Evolutionary conservation across 2,888 invertebrate genomes (phyloP), one percentile per base, ranked within the genome.

Genomic region (Athalia cordata): DNA sequence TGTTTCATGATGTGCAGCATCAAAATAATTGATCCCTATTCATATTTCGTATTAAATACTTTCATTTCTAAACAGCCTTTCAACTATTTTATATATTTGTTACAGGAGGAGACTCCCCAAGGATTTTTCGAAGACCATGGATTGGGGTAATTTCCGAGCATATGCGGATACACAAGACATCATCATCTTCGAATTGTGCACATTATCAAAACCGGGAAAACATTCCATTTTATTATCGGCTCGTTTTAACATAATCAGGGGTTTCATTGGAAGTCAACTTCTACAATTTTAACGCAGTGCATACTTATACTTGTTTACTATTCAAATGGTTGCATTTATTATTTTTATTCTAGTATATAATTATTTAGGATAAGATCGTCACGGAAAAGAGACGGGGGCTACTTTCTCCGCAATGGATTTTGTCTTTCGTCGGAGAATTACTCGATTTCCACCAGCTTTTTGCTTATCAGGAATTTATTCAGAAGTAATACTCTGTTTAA

Each of bases 101-200:
- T 96, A 89, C 94, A 99, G 98, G 99, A 99, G 93, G 99, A 99
- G 93, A 99, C 99, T 78, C 99, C 99, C 77, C 99, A 99, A 92
- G 99, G 99, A 87, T 98, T 99, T 93, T 99, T 99, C 92, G 99
- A 99, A 91, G 99, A 99, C 92, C 98, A 99, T 91, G 99, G 99
- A 83, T 94, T 99, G 86, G 98, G 98, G 86, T 98, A 96, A 93
- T 75, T 65, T n/a, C 3, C n/a, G 49, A 13, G 7, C 47, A n/a
- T 4, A 49, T 9, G 52, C 43, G 68, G n/a, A 5, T 6, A 68
- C 43, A 55, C 11, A 49, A 9, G 9, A 50, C 5, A 8, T 50
- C 3, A 29, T 29, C 29, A n/a, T 50, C 15, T 50, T 68, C 7
- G 55, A 65, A 11, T 57, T n/a, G 5, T 13, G 13, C 45, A 72